phyloP scores from a whole-genome alignment of 2,888 invertebrate species.

The Drosophila barbarae region DNA sequence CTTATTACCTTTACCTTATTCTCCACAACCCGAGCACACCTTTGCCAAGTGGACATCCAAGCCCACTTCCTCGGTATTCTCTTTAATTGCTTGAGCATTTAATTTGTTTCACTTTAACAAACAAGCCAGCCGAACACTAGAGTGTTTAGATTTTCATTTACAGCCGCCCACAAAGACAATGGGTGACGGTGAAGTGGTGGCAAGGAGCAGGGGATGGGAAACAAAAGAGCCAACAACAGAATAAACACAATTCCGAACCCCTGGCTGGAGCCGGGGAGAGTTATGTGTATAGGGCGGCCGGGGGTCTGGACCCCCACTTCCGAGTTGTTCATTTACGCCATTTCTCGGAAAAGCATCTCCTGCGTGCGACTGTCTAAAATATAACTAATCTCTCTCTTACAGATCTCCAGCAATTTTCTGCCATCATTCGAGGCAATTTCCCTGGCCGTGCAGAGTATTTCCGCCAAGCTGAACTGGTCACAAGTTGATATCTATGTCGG shows the following conservation, averaged over 20 bases:
- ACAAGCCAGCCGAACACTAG: conserved; percentile 29
- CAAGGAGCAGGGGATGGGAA: neutral
- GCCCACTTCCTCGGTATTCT: conserved; percentile 1
- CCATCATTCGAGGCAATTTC: conserved; percentile 80
- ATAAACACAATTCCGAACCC: conserved; percentile 11
- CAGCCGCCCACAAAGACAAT: conserved; percentile 35
- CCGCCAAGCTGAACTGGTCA: conserved; percentile 80
- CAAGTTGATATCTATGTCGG: conserved; percentile 79
- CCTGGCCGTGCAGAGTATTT: conserved; percentile 79
- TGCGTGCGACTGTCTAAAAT: conserved; percentile 14
- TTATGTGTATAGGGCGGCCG: conserved; percentile 21
- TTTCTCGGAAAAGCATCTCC: conserved; percentile 10
- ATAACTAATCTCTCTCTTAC: conserved; percentile 41
- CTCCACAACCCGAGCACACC: conserved; percentile 7
- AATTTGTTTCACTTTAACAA: conserved; percentile 57
- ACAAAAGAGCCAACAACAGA: conserved; percentile 8
- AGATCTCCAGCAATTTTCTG: conserved; percentile 79
- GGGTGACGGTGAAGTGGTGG: conserved; percentile 28
- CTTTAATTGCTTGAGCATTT: conserved; percentile 48
- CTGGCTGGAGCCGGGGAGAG: conserved; percentile 4
- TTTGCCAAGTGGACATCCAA: conserved; percentile 1
- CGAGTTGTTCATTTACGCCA: conserved; percentile 25
- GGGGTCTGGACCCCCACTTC: conserved; percentile 11
- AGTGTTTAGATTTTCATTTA: conserved; percentile 46
- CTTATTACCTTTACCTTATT: too few species aligned